Evolutionary conservation across 2,113 vertebrate species (phyloP), one percentile per base, ranked within the genome.

Genomic region (Neolamprologus hecqui): DNA sequence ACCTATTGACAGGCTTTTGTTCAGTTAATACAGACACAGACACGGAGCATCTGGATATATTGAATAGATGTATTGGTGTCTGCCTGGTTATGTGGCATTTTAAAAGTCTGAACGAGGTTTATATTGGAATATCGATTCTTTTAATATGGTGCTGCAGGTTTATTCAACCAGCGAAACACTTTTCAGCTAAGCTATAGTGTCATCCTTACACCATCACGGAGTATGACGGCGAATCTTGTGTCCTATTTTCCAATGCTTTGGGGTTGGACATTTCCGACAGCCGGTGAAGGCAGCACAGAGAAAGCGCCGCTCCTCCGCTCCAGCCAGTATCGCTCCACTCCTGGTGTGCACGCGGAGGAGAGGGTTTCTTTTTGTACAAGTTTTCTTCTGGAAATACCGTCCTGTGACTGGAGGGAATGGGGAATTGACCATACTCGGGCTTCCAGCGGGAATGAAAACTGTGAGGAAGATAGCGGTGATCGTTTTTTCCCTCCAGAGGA

Each of bases 261-360:
- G 15, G 21, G 3, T 3, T 1, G 7, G 1, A 9, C 4, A 42
- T 89, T 54, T 90, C 87, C 86, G 82, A 87, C 31, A 3, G 65
- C 12, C 6, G 70, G 1, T 88, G 90, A 94, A 95, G 1, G 91
- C 90, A 70, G 37, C 94, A 63, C 79, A 79, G 58, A 9, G 81
- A 84, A 21, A 90, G 80, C 81, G 85, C 90, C 2, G 82, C 86
- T 85, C 31, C 51, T 57, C 60, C 4, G 85, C 73, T 65, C 23
- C 83, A 4, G 21, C 17, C 57, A 0, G 60, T 4, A 2, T 33
- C 4, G 63, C 73, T 65, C 84, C 79, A 82, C 21, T 82, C 68
- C 31, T 83, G 53, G 47, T 83, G 79, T 81, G 75, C 70, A 84
- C 68, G 47, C 49, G 9, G 57, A 23, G 70, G 11, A 73, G 15